Evolutionary conservation across 2,888 invertebrate genomes (phyloP).

Genomic region (Hirtodrosophila alboralis): DNA sequence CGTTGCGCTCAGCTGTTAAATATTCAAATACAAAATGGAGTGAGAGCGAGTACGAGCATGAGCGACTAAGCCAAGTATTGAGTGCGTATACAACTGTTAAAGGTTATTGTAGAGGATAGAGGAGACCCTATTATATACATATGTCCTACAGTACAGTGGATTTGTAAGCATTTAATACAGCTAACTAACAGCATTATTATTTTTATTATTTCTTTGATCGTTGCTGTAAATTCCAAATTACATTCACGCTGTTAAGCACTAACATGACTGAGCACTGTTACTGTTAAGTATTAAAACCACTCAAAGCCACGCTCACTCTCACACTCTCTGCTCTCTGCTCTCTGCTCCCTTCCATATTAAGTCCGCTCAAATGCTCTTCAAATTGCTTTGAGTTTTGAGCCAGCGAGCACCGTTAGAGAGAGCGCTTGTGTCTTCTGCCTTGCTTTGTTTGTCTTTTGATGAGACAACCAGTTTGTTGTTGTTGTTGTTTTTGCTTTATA

Average conservation of each 20-base stretch:
- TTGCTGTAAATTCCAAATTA: too few relatives aligned
- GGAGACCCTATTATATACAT: too few relatives aligned
- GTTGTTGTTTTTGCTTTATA: constrained; percentile 67
- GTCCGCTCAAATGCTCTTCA: constrained; percentile 23
- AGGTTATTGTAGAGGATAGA: too few relatives aligned
- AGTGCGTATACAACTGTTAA: too few relatives aligned
- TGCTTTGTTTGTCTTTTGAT: constrained; percentile 66
- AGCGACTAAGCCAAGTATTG: constrained; percentile 7
- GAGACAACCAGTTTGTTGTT: constrained; percentile 75
- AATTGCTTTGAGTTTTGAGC: constrained; percentile 13
- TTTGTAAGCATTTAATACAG: too few relatives aligned
- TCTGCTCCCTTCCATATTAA: constrained; percentile 5
- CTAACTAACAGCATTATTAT: too few relatives aligned
- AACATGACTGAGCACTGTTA: constrained; percentile 46
- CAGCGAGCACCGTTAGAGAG: constrained; percentile 72
- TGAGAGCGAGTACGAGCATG: constrained; percentile 38
- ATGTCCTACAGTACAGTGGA: too few relatives aligned
- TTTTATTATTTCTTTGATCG: too few relatives aligned
- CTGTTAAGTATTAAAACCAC: constrained; percentile 54
- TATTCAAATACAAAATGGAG: constrained; percentile 61
- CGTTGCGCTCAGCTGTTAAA: constrained; percentile 27
- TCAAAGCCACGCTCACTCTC: constrained; percentile 36
- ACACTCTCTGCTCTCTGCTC: constrained; percentile 1
- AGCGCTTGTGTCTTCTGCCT: constrained; percentile 32
- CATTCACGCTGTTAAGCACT: constrained; percentile 39